Conservation (phyloP, 2,797 vertebrate genomes). For the Peromyscus melanophrys region DNA sequence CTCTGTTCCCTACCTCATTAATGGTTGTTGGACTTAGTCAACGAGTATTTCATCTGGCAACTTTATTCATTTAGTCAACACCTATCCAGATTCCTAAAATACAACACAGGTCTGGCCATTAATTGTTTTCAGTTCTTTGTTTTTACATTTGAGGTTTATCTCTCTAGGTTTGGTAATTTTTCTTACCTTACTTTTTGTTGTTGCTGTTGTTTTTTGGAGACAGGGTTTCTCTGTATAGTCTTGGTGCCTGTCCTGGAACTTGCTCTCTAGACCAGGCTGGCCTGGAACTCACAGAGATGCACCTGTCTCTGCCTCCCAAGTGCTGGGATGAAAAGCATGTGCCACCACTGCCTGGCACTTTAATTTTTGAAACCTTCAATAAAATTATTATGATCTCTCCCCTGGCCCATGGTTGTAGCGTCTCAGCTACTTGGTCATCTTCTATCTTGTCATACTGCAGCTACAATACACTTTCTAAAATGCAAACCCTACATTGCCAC, state of each 20-base stretch:
- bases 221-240: no score
- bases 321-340: no score
- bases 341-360: no score
- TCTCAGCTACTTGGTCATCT: background rate
- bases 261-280: no score
- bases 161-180: background rate
- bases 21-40: background rate
- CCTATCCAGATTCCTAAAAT: background rate
- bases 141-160: background rate
- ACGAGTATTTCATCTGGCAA: background rate
- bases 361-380: background rate
- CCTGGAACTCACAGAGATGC: no score
- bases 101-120: background rate
- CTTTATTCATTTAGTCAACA: background rate
- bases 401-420: background rate
- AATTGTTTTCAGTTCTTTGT: background rate
- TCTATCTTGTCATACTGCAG: background rate
- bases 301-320: no score
- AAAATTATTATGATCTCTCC: background rate
- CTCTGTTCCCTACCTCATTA: background rate
- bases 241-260: no score
- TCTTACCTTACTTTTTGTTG: background rate
- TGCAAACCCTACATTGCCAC: background rate
- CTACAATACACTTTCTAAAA: background rate
- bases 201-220: no score